Evolutionary conservation across 2,888 invertebrate genomes (phyloP).

Genomic region (Brachyopa scutellaris): DNA sequence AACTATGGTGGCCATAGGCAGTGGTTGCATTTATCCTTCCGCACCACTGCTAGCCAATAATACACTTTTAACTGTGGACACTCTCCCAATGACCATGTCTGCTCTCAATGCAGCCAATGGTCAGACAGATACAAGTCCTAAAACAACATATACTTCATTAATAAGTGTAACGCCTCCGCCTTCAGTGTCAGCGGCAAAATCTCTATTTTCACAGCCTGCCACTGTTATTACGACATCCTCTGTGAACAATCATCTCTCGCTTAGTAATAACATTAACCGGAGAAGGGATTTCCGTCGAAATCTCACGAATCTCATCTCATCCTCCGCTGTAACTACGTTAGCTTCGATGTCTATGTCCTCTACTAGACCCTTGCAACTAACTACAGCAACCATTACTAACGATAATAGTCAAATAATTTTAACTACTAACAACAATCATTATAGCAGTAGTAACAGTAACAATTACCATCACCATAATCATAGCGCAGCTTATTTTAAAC

Average conservation of each 20-base stretch:
- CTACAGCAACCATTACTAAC: conserved; percentile 52
- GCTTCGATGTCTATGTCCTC: conserved; percentile 70
- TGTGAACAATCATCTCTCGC: conserved; percentile 75
- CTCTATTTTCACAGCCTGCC: conserved; percentile 17
- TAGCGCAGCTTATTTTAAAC: conserved; percentile 75
- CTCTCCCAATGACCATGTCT: conserved; percentile 76
- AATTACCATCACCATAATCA: conserved; percentile 73
- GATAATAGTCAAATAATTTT: conserved; percentile 71
- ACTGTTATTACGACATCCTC: conserved; percentile 37
- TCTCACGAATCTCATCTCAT: conserved; percentile 54
- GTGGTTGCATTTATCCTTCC: conserved; percentile 72
- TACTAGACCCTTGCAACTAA: conserved; percentile 73
- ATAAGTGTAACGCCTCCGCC: conserved; percentile 66
- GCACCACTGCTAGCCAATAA: conserved; percentile 74
- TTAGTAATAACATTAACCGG: conserved; percentile 74
- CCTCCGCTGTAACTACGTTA: conserved; percentile 75
- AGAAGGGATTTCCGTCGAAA: conserved; percentile 67
- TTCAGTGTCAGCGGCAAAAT: conserved; percentile 29
- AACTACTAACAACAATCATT: conserved; percentile 74
- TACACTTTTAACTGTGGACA: conserved; percentile 75
- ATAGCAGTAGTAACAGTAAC: conserved; percentile 60
- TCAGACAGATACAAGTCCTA: conserved; percentile 76
- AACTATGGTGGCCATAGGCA: conserved; percentile 77
- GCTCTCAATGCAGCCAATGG: conserved; percentile 77
- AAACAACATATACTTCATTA: conserved; percentile 68